Evolutionary conservation across 2,113 vertebrate species (phyloP).

Genomic region (Sander vitreus): DNA sequence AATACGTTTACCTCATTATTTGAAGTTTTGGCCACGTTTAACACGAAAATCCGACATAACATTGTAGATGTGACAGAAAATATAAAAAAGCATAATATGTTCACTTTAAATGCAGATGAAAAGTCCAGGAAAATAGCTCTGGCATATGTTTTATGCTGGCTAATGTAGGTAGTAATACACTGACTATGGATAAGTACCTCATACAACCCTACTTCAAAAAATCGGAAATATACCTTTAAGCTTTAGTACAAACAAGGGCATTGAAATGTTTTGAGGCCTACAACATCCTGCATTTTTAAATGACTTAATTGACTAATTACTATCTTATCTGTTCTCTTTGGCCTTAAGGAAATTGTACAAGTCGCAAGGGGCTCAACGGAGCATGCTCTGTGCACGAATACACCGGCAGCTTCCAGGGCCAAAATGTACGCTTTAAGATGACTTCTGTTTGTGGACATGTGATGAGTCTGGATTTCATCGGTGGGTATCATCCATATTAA

Average conservation of each 20-base stretch:
- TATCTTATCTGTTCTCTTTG: neutral
- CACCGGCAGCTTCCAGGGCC: constrained; percentile 88
- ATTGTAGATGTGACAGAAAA: too few relatives aligned
- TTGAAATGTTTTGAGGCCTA: neutral
- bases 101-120: too few relatives aligned
- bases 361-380: constrained; percentile 93
- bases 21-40: too few relatives aligned
- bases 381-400: constrained; percentile 95
- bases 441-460: constrained; percentile 98
- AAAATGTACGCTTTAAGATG: constrained; percentile 93
- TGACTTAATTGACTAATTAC: neutral
- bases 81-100: too few relatives aligned
- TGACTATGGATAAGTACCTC: too few relatives aligned
- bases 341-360: constrained; percentile 88
- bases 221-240: neutral
- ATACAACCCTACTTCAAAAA: too few relatives aligned
- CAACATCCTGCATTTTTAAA: neutral
- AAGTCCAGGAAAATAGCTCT: too few relatives aligned
- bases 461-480: constrained; percentile 98
- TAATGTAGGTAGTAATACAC: too few relatives aligned
- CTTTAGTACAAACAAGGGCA: neutral
- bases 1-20: too few relatives aligned
- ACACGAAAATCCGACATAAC: too few relatives aligned
- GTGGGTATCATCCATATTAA: constrained; percentile 71
- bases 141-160: too few relatives aligned